These are phyloP conservation scores for Sorex fumeus DNA, from an alignment of 2,113 vertebrate species.

Conservation along the genomic window DNA sequence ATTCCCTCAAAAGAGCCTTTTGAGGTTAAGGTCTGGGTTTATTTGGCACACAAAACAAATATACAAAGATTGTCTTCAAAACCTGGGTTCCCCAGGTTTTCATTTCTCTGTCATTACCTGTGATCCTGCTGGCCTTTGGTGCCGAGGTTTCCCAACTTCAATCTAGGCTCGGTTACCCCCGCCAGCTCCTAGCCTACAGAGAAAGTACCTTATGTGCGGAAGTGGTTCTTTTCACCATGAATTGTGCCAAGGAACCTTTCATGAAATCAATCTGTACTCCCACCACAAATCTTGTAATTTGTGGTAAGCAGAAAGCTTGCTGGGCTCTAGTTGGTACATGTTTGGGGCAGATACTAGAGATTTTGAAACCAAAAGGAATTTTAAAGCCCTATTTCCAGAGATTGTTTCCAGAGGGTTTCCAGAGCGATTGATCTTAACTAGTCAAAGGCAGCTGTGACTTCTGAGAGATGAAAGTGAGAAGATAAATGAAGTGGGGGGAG, in stretches of 20 bases:
- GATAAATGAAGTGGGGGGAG: not conserved
- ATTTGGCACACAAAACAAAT: not conserved
- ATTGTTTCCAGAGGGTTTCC: conserved; percentile 6
- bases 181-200: too few species aligned
- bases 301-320: conserved; percentile 3
- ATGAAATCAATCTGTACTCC: not conserved
- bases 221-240: not conserved
- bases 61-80: not conserved
- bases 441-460: not conserved
- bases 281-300: not conserved
- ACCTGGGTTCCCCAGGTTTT: not conserved
- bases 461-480: not conserved
- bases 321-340: not conserved
- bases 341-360: not conserved
- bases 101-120: not conserved
- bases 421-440: not conserved
- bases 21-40: not conserved
- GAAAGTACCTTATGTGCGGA: not conserved
- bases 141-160: not conserved
- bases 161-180: too few species aligned
- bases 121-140: accelerated
- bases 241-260: not conserved
- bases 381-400: conserved; percentile 19
- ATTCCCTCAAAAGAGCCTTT: not conserved
- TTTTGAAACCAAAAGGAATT: conserved; percentile 40